A percentile compares a stretch with the other conserved stretches of the same genome.
Conservation (phyloP, 2,113 vertebrate species). For the Sinocyclocheilus anshuiensis region DNA sequence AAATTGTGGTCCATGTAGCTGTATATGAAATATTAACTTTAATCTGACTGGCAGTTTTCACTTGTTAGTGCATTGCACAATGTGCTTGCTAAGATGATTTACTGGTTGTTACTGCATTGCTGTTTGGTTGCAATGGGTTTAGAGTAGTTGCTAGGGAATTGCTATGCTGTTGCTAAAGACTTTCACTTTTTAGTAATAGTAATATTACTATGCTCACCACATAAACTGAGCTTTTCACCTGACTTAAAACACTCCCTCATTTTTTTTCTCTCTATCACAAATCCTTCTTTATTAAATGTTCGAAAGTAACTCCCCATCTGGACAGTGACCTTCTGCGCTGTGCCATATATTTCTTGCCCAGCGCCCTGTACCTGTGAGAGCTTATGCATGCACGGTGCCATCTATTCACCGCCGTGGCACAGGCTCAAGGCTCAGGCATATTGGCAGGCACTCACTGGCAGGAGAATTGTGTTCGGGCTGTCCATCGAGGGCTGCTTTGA, state of each 20-base stretch:
- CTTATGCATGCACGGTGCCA: not conserved
- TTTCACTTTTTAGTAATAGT: not conserved
- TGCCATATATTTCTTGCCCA: not conserved
- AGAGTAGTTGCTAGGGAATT: not conserved
- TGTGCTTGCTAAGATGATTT: no score
- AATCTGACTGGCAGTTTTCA: not conserved
- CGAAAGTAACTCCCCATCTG: conserved; percentile 33
- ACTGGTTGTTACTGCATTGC: no score
- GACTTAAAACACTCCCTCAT: not conserved
- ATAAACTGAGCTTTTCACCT: not conserved
- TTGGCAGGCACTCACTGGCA: conserved; percentile 24
- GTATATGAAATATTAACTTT: not conserved
- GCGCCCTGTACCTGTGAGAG: conserved; percentile 13
- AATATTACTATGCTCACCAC: not conserved
- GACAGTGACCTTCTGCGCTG: conserved; percentile 11
- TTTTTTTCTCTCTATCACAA: not conserved
- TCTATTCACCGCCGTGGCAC: conserved; percentile 30
- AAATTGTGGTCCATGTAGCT: not conserved
- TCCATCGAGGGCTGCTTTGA: conserved; percentile 1
- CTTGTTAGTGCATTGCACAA: not conserved
- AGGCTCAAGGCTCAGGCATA: conserved; percentile 10
- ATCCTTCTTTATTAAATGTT: conserved; percentile 14
- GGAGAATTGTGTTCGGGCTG: not conserved
- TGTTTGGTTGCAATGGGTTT: not conserved
- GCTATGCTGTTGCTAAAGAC: not conserved